Base-by-base conservation (phyloP, 2,797 vertebrate genomes). In the Mus minutoides region DNA sequence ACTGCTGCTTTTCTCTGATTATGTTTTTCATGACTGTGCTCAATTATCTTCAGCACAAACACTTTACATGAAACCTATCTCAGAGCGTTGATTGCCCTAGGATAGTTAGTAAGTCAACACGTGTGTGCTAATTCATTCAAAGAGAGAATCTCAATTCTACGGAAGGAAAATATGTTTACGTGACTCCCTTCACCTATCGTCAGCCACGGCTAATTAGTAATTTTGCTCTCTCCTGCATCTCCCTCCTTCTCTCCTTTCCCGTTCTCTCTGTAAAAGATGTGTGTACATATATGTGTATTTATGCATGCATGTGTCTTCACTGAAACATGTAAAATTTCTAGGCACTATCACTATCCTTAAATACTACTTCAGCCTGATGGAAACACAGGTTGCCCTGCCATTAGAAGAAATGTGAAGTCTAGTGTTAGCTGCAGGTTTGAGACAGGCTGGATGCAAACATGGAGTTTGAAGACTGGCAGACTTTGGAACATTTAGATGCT, bases 21-120 rank as follows among this genome's bases (percentile, higher is more conserved):
- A 34, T 62, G 14, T 92, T 90, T 96, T 97, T 31, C 95, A 96
- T 96, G 92, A 97, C 98, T 97, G 97, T 97, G 95, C 98, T 98
- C 97, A 97, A 77, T 98, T 97, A 97, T 97, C 98, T 98, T 99
- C 98, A 98, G 98, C 98, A 98, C 96, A 98, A 98, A 98, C 98
- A 97, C 98, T 98, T 98, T 97, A 97, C 98, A 97, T 98, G 97
- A 98, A 98, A 98, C 98, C 29, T 98, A 98, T 98, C 98, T 98
- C 97, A 98, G 98, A 98, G 96, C 97, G 29, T 94, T 98, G 98
- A 97, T 98, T 98, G 98, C 98, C 98, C 98, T 97, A 98, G 97
- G 98, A 98, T 78, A 97, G 96, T 98, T 98, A 98, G 98, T 98
- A 99, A 99, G 99, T 99, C 99, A 99, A 99, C 97, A 73, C 93